Evolutionary conservation across 1,140 invertebrate genomes (phyloP).

Genomic region (Dinoponera quadriceps): DNA sequence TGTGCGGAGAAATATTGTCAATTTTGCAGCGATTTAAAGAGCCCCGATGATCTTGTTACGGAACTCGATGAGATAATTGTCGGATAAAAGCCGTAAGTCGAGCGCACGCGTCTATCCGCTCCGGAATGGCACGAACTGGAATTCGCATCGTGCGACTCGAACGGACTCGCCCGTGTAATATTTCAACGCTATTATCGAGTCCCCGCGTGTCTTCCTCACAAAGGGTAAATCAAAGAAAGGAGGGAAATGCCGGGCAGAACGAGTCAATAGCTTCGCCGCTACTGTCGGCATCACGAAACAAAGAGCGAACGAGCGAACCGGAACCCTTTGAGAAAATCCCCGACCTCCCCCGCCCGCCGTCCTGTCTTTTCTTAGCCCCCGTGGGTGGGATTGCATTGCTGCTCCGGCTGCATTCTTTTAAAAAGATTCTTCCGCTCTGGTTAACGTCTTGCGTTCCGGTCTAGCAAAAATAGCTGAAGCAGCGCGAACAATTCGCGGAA

Average conservation of each 20-base stretch:
- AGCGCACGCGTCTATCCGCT: not conserved
- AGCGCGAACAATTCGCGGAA: constrained; percentile 43
- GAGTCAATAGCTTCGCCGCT: constrained; percentile 53
- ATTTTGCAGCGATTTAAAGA: constrained; percentile 41
- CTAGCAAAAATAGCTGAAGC: constrained; percentile 43
- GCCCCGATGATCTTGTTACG: constrained; percentile 31
- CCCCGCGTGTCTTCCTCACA: constrained; percentile 55
- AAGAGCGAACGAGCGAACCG: constrained; percentile 48
- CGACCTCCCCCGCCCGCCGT: constrained; percentile 38
- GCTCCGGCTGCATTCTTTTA: constrained; percentile 68
- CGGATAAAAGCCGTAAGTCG: not conserved
- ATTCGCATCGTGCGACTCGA: constrained; percentile 33
- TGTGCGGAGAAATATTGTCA: constrained; percentile 42
- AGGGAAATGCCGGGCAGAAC: constrained; percentile 45
- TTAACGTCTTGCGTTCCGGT: constrained; percentile 61
- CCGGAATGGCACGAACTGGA: constrained; percentile 25
- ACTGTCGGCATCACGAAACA: constrained; percentile 53
- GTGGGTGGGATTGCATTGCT: constrained; percentile 54
- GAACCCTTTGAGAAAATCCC: constrained; percentile 68
- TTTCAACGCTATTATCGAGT: constrained; percentile 59
- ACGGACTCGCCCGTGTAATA: constrained; percentile 41
- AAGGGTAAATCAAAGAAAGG: constrained; percentile 49
- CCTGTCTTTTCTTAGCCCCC: constrained; percentile 40
- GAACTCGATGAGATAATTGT: constrained; percentile 16
- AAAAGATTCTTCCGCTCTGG: constrained; percentile 68